Conservation (phyloP, 2,113 vertebrate genomes). For the Callospermophilus lateralis region DNA sequence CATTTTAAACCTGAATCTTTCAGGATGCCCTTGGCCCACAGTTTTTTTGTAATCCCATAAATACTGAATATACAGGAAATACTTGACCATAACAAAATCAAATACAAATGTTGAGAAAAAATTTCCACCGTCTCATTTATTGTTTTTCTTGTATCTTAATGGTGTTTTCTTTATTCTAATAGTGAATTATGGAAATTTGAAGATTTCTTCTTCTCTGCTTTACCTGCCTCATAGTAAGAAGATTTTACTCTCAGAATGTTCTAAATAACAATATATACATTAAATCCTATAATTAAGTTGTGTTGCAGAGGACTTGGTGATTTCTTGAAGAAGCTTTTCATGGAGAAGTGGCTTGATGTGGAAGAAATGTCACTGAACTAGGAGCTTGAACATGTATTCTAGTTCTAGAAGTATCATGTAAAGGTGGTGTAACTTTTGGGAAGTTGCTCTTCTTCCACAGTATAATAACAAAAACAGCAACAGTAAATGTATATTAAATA, state of each 20-base stretch:
- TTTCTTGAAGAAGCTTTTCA: neutral
- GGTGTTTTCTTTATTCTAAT: neutral
- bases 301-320: neutral
- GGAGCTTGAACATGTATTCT: neutral
- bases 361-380: conserved; percentile 2
- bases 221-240: neutral
- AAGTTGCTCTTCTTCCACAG: neutral
- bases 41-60: conserved; percentile 44
- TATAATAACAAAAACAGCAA: neutral
- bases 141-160: conserved; percentile 2
- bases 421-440: neutral
- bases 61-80: neutral
- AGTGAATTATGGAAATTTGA: neutral
- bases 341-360: neutral
- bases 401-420: neutral
- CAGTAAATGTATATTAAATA: neutral
- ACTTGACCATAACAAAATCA: neutral
- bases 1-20: conserved; percentile 50
- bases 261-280: neutral
- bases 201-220: conserved; percentile 15
- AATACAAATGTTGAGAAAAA: conserved; percentile 29
- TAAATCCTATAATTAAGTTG: neutral
- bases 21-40: neutral
- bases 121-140: neutral
- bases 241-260: neutral